These are phyloP conservation scores for Cacoxenus indagator DNA, from an alignment of 2,888 invertebrate genomes.

Conservation along the genomic window DNA sequence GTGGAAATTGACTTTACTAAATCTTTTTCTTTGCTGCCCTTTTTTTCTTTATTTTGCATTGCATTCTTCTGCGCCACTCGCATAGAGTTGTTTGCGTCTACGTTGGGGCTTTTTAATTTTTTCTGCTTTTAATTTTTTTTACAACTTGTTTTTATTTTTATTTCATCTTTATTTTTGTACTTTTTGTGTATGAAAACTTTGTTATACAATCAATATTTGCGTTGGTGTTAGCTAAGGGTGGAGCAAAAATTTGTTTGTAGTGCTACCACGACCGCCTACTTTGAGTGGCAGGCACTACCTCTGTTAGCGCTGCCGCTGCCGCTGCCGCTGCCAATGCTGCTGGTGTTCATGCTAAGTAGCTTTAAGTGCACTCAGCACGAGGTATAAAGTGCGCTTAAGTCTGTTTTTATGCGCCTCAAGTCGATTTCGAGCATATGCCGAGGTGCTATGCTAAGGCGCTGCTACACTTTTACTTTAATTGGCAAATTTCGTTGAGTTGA, in stretches of 20 bases:
- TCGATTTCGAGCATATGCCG: not conserved
- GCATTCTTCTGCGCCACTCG: not conserved
- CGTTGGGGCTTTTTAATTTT: not conserved
- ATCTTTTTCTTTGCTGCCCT: not conserved
- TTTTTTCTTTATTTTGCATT: not conserved
- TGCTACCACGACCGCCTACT: no score
- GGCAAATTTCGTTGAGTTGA: constrained; percentile 37
- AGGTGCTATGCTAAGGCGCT: constrained; percentile 41
- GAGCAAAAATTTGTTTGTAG: not conserved
- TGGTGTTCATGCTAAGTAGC: constrained; percentile 14
- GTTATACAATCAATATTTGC: constrained; percentile 60
- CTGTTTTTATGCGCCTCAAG: constrained; percentile 22
- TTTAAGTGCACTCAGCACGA: constrained; percentile 13
- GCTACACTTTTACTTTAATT: constrained; percentile 57
- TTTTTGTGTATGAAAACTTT: constrained; percentile 48
- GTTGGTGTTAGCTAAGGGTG: constrained; percentile 16
- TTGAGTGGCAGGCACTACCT: no score
- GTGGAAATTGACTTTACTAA: constrained; percentile 56
- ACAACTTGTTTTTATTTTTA: not conserved
- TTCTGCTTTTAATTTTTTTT: constrained; percentile 13
- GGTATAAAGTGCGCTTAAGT: constrained; percentile 14
- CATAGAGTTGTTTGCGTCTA: not conserved
- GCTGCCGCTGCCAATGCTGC: not conserved
- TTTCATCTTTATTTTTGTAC: constrained; percentile 9
- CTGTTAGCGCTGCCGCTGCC: not conserved